Evolutionary conservation across 2,113 vertebrate genomes (phyloP).

Genomic region (Chitala chitala): DNA sequence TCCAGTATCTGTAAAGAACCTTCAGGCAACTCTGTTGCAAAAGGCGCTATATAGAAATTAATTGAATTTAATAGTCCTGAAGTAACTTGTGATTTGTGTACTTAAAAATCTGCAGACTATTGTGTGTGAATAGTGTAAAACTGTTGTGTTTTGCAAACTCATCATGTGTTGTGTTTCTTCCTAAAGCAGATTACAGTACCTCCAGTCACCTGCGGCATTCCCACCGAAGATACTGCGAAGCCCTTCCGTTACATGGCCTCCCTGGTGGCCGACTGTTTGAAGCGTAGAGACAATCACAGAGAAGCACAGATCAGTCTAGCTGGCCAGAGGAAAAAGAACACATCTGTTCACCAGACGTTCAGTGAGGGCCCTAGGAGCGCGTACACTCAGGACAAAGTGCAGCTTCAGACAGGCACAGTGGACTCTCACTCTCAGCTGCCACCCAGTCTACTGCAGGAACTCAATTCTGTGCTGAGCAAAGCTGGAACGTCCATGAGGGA

Average conservation of each 20-base stretch:
- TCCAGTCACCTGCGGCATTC: not conserved
- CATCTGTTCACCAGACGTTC: slow-evolving; percentile 10
- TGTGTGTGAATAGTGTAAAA: no score
- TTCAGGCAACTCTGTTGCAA: no score
- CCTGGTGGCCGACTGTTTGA: slow-evolving; percentile 51
- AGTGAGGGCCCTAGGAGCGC: slow-evolving; percentile 5
- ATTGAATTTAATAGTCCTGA: no score
- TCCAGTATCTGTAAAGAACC: no score
- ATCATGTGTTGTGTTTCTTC: no score
- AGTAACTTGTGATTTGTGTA: no score
- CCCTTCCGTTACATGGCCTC: slow-evolving; percentile 53
- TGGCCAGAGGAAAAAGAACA: not conserved
- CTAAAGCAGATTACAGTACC: not conserved
- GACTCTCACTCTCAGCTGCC: slow-evolving; percentile 55
- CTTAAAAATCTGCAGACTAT: no score
- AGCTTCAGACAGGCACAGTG: slow-evolving; percentile 27
- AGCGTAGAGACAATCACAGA: slow-evolving; percentile 43
- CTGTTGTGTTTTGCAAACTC: no score
- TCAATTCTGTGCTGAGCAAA: slow-evolving; percentile 75
- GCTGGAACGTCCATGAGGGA: slow-evolving; percentile 52
- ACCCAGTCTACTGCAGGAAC: slow-evolving; percentile 74
- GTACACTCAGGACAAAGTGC: not conserved
- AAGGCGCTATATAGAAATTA: no score
- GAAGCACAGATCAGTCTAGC: not conserved
- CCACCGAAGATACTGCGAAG: slow-evolving; percentile 30